These are phyloP conservation scores for Prunella himalayana DNA, from an alignment of 2,113 vertebrate species.

Conservation along the genomic window DNA sequence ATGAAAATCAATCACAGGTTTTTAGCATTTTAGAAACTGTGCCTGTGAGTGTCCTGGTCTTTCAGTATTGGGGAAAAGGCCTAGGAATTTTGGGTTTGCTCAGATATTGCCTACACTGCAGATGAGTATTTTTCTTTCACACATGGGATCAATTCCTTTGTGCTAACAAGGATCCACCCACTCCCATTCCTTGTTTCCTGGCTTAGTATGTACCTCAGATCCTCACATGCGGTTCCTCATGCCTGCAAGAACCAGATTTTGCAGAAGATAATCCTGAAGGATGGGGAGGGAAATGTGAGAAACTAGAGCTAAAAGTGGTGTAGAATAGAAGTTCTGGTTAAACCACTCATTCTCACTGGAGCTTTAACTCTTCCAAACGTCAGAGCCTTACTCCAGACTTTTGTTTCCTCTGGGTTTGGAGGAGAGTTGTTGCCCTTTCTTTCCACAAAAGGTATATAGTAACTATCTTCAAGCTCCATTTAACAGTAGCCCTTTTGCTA, in stretches of 20 bases:
- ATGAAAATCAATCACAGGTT: neutral
- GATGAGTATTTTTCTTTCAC: neutral
- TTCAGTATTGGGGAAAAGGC: neutral
- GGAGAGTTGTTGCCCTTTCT: neutral
- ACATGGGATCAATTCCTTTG: neutral
- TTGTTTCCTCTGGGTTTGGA: neutral
- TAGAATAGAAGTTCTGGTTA: neutral
- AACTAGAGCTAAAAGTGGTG: neutral
- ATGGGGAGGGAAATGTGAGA: neutral
- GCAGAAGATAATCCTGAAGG: neutral
- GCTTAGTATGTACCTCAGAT: neutral
- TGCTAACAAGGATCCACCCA: neutral
- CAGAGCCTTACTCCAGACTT: neutral
- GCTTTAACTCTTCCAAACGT: neutral
- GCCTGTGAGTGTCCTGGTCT: neutral
- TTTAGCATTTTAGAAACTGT: neutral
- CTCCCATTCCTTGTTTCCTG: neutral
- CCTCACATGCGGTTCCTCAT: neutral
- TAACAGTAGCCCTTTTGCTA: neutral
- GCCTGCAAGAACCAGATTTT: constrained; percentile 15
- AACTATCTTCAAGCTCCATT: neutral
- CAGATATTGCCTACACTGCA: neutral
- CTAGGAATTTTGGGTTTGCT: neutral
- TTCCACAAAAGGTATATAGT: neutral
- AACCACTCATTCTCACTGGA: neutral